Percentiles rank a stretch among this genome's conserved stretches.
Conservation (phyloP, 1,140 invertebrate genomes). For the Trichonephila clavipes region DNA sequence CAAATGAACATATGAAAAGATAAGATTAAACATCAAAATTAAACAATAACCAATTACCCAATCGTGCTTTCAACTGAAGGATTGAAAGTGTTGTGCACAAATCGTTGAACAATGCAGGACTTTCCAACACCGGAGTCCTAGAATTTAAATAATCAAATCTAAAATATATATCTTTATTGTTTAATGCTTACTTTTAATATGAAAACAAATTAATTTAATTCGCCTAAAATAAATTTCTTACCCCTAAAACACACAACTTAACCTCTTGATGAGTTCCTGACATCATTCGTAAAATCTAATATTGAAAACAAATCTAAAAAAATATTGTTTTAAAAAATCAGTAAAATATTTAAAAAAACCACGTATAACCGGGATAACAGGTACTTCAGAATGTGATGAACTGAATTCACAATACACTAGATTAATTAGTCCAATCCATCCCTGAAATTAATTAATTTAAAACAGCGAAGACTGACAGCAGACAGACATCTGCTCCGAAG, state of each 20-base stretch:
- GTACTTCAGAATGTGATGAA: neutral
- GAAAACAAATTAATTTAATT: too few relatives aligned
- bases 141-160: constrained; percentile 55
- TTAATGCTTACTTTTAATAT: too few relatives aligned
- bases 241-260: constrained; percentile 80
- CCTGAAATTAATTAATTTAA: neutral
- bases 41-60: constrained; percentile 79
- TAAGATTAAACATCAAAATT: too few relatives aligned
- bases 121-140: constrained; percentile 82
- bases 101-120: constrained; percentile 82
- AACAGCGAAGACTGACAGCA: neutral
- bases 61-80: constrained; percentile 81
- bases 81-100: constrained; percentile 81
- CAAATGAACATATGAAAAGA: too few relatives aligned
- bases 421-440: constrained; percentile 13
- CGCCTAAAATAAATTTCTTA: constrained; percentile 71
- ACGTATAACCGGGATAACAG: too few relatives aligned
- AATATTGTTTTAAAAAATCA: neutral
- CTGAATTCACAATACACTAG: neutral
- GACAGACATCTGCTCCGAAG: neutral
- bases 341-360: neutral
- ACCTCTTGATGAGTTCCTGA: constrained; percentile 78
- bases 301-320: neutral
- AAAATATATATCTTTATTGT: neutral
- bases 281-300: neutral